Evolutionary conservation across 2,888 invertebrate genomes (phyloP).

Genomic region (Hybos culiciformis): DNA sequence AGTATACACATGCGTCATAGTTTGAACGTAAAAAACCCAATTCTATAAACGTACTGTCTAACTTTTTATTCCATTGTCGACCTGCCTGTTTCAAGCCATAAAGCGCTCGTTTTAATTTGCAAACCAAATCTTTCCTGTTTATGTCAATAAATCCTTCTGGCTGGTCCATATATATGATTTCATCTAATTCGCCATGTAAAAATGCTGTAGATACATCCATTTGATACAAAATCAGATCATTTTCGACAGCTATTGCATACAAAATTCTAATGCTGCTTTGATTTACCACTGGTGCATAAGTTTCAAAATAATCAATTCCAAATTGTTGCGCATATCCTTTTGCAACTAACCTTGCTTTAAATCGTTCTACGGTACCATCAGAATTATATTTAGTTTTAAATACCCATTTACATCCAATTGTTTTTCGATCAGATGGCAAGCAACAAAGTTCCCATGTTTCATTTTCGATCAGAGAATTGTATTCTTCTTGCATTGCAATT

Average conservation of each 20-base stretch:
- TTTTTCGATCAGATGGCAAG: constrained; percentile 1
- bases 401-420: constrained; percentile 5
- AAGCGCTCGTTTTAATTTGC: constrained; percentile 4
- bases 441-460: constrained; percentile 13
- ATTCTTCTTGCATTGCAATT: constrained; percentile 12
- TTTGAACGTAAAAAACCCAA: constrained; percentile 1
- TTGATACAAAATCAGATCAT: constrained; percentile 5
- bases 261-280: constrained; percentile 7
- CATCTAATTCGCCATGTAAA: constrained; percentile 6
- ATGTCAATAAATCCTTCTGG: constrained; percentile 3
- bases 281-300: constrained; percentile 11
- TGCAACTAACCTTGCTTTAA: constrained; percentile 7
- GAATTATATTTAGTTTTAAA: constrained; percentile 4
- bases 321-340: constrained; percentile 7
- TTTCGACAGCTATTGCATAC: constrained; percentile 3
- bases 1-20: constrained; percentile 3
- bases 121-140: constrained; percentile 1
- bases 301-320: constrained; percentile 9
- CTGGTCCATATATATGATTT: constrained; percentile 6
- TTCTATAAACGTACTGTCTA: not conserved
- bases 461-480: constrained; percentile 14
- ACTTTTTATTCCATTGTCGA: constrained; percentile 4
- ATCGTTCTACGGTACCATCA: not conserved
- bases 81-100: constrained; percentile 7
- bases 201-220: constrained; percentile 11